Evolutionary conservation across 2,797 vertebrate genomes (phyloP), one percentile per base, ranked within the genome.

Genomic region (Channa striata): DNA sequence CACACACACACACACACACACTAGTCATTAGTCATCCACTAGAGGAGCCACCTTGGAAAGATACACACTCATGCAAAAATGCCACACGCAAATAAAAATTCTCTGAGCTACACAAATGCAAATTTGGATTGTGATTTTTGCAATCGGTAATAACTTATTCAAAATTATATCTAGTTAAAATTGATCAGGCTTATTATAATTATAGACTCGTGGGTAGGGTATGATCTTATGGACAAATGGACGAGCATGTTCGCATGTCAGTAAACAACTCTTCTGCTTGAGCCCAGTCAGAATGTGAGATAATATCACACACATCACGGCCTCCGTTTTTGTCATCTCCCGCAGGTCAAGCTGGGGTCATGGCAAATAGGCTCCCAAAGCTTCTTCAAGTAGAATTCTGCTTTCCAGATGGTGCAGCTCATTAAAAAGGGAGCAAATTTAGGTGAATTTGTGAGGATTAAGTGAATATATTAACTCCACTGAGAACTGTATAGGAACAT

Each of bases 21-120:
- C 51, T 68, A 60, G 59, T 78, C 76, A 83, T 84, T 86, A 83
- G 75, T 81, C 74, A 85, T 78, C 68, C 58, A 68, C 68, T 53
- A 72, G 57, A 65, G 62, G 54, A 79, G 57, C 73, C 68, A 78
- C 53, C 73, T 73, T 66, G n/a, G n/a, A n/a, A n/a, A n/a, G n/a
- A n/a, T n/a, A 70, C 66, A 67, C 56, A 68, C 40, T 49, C 19
- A 72, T 33, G 17, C 59, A 46, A 14, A 9, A 9, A n/a, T 14
- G 6, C 6, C 8, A 2, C 56, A 39, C 40, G 37, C n/a, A 62
- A 57, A 71, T 53, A 78, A 60, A 69, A 37, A 57, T 62, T 68
- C 59, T 69, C 58, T 81, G 25, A 30, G 25, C 25, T 30, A 30
- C 6, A 6, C 25, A 30, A 30, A 30, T 30, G 25, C 6, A 2